These are phyloP conservation scores for Spea bombifrons DNA, from an alignment of 2,113 vertebrate genomes.

Conservation along the genomic window DNA sequence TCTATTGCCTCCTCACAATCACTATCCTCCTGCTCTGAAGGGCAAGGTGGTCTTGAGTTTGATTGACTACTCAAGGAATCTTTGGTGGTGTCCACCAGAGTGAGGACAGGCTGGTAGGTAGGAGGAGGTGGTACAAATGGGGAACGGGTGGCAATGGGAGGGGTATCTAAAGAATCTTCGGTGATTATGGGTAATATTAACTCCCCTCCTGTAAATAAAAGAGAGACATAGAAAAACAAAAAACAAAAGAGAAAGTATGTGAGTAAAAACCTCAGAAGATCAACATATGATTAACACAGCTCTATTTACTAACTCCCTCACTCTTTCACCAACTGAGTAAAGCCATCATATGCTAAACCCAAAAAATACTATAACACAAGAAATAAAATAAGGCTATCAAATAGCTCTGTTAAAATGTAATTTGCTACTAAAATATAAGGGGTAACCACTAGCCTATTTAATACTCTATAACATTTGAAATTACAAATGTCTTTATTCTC, in stretches of 20 bases:
- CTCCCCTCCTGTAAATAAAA: conserved; percentile 86
- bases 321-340: not conserved
- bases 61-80: conserved; percentile 77
- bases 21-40: conserved; percentile 82
- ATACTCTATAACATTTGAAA: too few species aligned
- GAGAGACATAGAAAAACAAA: conserved; percentile 49
- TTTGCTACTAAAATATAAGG: not conserved
- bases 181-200: conserved; percentile 95
- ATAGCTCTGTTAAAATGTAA: not conserved
- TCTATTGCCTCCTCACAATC: conserved; percentile 88
- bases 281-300: conserved; percentile 30
- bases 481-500: too few species aligned
- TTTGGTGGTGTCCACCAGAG: conserved; percentile 84
- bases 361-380: not conserved
- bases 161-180: conserved; percentile 91
- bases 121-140: conserved; percentile 86
- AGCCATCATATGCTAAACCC: conserved; percentile 1
- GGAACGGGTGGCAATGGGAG: conserved; percentile 86
- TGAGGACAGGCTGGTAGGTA: conserved; percentile 81
- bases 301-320: conserved; percentile 18
- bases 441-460: not conserved
- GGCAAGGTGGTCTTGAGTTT: conserved; percentile 71
- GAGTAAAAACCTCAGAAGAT: conserved; percentile 41
- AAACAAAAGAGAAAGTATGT: conserved; percentile 48
- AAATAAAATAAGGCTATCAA: conserved; percentile 4